Percentiles rank a stretch among this genome's conserved stretches.
Evolutionary conservation across 2,113 vertebrate species (phyloP).

Genomic region (Saccopteryx leptura): DNA sequence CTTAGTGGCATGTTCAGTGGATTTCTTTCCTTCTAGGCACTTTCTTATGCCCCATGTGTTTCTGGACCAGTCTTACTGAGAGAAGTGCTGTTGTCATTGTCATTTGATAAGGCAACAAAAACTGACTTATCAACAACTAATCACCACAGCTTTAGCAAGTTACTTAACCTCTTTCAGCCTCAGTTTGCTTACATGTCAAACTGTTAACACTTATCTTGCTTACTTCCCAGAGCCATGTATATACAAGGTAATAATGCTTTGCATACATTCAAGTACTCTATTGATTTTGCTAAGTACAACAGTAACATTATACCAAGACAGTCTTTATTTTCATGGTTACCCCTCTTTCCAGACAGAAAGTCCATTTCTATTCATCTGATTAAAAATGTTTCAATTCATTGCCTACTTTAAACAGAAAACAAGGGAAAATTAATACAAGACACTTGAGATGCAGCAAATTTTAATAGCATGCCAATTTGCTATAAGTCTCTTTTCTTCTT

Average conservation of each 20-base stretch:
- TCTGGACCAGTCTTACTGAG: neutral
- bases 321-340: conserved; percentile 38
- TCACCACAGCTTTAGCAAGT: neutral
- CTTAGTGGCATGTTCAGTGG: neutral
- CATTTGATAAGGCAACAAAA: neutral
- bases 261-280: neutral
- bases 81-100: neutral
- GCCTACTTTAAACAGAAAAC: neutral
- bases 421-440: neutral
- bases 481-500: neutral
- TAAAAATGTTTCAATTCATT: neutral
- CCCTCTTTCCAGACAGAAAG: neutral
- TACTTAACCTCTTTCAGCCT: neutral
- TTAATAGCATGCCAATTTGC: neutral
- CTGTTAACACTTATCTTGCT: neutral
- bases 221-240: neutral
- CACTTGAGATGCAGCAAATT: neutral
- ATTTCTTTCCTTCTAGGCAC: neutral
- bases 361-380: neutral
- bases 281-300: conserved; percentile 37
- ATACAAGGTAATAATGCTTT: neutral
- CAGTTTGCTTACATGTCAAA: neutral
- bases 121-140: neutral
- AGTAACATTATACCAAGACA: neutral
- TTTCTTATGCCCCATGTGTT: neutral